Base-by-base conservation (phyloP, 2,888 invertebrate genomes). In the Calameuta pallipes region DNA sequence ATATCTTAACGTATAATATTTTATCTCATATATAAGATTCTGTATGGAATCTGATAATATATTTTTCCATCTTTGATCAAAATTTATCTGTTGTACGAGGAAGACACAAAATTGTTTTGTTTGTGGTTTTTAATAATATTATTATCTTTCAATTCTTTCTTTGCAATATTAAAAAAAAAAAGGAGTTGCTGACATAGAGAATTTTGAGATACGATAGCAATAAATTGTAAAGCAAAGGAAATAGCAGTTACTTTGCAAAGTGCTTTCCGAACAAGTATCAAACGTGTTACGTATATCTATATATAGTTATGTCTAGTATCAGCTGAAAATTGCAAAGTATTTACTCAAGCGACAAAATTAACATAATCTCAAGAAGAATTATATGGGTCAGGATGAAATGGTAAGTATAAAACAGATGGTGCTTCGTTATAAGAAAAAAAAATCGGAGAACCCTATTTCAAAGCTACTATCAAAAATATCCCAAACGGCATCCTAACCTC, bases 321-420 rank as follows among this genome's bases (percentile, higher is more conserved):
- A 15, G 79, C 79, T 77, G 76, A 78, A 87, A 88, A 86, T 85
- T 86, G 83, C 84, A 85, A 88, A 88, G 87, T 87, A 88, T 89
- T 89, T 88, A 88, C 88, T 85, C 86, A 85, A 80, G 86, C 87
- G 86, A 85, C 84, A 85, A 87, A 87, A 87, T 87, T 88, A 86
- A 86, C 83, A 82, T 84, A 86, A 84, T 85, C 70, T 87, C 82
- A 85, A 85, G 84, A 85, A 83, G 9, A 15, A 0, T 56, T 23
- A 85, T 85, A 85, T 86, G 85, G 85, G 87, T 87, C 86, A 83
- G 82, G 79, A 79, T 85, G 85, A 87, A 87, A 85, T 87, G 85
- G 84, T 81, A 80, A 36, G 73, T 23, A 56, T 56, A 56, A 9
- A 23, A 4, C 56, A 56, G 23, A 23, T 23, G 9, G 6, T 23